These are phyloP conservation scores for Papilio polytes DNA, from an alignment of 1,140 invertebrate genomes.

Conservation along the genomic window DNA sequence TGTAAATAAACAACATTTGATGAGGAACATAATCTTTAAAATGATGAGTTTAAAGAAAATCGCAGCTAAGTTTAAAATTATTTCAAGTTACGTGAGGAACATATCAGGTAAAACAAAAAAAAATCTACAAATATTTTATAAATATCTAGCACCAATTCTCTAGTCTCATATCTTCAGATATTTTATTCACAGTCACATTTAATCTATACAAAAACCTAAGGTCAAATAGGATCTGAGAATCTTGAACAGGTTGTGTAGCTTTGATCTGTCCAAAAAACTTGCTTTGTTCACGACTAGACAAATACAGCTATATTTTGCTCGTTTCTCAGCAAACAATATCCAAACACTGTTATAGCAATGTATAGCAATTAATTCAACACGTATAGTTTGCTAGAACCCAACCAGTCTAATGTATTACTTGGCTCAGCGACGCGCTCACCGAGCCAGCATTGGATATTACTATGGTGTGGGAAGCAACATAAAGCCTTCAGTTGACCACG, in stretches of 20 bases:
- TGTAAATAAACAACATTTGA: too few species aligned
- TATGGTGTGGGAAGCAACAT: slow-evolving; percentile 42
- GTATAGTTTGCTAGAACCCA: slow-evolving; percentile 66
- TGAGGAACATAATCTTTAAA: too few species aligned
- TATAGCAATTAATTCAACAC: slow-evolving; percentile 72
- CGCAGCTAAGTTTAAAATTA: too few species aligned
- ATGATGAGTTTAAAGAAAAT: too few species aligned
- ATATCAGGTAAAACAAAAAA: too few species aligned
- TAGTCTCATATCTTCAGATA: too few species aligned
- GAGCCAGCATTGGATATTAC: slow-evolving; percentile 72
- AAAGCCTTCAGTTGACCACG: background rate
- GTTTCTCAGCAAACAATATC: slow-evolving; percentile 12
- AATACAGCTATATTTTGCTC: background rate
- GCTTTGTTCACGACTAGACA: background rate
- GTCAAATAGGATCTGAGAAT: background rate
- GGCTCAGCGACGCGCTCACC: slow-evolving; percentile 61
- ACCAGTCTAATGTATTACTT: slow-evolving; percentile 79
- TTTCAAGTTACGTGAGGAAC: too few species aligned
- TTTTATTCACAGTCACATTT: too few species aligned
- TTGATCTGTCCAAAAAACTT: background rate
- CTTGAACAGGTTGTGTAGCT: background rate
- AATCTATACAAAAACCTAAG: too few species aligned
- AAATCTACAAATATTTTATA: too few species aligned
- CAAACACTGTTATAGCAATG: slow-evolving; percentile 54
- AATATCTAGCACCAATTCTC: too few species aligned